Base-by-base conservation (phyloP, 2,797 vertebrate genomes). In the Acanthurus leucopareius region DNA sequence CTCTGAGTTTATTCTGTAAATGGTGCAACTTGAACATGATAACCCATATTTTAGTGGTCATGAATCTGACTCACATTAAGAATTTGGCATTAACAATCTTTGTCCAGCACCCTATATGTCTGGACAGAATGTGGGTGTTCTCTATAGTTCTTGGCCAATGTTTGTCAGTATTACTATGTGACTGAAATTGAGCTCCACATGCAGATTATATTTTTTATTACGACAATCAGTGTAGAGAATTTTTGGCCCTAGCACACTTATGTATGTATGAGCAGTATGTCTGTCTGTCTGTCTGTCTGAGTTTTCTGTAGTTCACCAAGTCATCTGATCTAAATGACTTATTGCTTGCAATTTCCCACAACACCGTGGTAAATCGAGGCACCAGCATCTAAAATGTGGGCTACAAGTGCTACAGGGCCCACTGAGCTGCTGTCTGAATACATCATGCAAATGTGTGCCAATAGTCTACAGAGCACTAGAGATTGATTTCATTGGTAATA, bases 381-480 rank as follows among this genome's bases (percentile, higher is more conserved):
- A 5, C 32, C 28, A 44, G 20, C 60, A 45, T 66, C 62, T 25
- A 13, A 40, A 54, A 25, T 38, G 44, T 68, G 20, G 44, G 58
- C 70, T 69, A 65, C 68, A 56, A 49, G 25, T 51, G 54, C 70
- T 66, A 65, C 68, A 56, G 53, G 54, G 16, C 51, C 49, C 53
- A 25, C 20, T 52, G 56, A 66, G 67, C 76, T 48, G 62, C 35
- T 60, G 58, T 59, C 53, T 79, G 60, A 88, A 86, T 56, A 68
- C 40, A 85, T 85, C 79, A 86, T 75, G 79, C 66, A 86, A 76
- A 85, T 82, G 61, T 19, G 68, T 77, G 57, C 25, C 10, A 7
- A 70, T 71, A 10, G 48, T 66, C 20, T 10, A 7, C 2, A 2
- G 42, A 51, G 60, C 58, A 59, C 70, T 61, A 59, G n/a, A 59